Percentiles rank a stretch among this genome's conserved stretches.
These are phyloP conservation scores for Microtus montanus DNA, from an alignment of 2,113 vertebrate genomes.

Conservation along the genomic window DNA sequence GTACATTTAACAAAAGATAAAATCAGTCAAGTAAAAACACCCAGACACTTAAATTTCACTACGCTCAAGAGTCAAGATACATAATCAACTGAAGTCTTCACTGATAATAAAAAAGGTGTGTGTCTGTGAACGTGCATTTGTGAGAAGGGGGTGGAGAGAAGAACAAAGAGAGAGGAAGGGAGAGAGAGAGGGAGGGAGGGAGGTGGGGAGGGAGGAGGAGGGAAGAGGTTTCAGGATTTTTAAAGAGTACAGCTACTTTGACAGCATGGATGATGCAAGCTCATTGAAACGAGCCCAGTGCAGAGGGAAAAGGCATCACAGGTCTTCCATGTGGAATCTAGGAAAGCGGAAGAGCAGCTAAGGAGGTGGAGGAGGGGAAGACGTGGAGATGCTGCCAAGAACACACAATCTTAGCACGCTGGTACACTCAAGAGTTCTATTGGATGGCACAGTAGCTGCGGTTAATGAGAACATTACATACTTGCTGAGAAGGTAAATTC, in stretches of 20 bases:
- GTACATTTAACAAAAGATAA: neutral
- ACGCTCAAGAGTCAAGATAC: neutral
- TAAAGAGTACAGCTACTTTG: neutral
- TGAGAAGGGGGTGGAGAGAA: neutral
- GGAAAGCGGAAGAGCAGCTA: neutral
- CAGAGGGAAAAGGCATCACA: neutral
- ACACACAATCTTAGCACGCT: neutral
- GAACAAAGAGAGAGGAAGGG: no score
- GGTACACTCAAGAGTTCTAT: neutral
- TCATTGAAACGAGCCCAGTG: neutral
- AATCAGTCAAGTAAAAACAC: neutral
- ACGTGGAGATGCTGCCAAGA: neutral
- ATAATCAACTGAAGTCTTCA: neutral
- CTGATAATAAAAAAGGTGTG: neutral
- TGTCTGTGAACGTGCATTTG: neutral
- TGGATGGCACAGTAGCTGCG: neutral
- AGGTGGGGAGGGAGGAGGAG: no score
- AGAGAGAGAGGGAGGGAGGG: fast-evolving
- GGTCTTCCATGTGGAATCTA: neutral
- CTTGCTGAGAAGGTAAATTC: neutral
- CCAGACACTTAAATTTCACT: neutral
- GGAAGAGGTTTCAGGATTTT: neutral
- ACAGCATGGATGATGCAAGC: neutral
- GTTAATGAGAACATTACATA: neutral
- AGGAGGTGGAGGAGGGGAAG: no score